Percentiles rank a stretch among this genome's conserved stretches.
Conservation (phyloP, 2,888 invertebrate genomes). For the Melitaea athalia region DNA sequence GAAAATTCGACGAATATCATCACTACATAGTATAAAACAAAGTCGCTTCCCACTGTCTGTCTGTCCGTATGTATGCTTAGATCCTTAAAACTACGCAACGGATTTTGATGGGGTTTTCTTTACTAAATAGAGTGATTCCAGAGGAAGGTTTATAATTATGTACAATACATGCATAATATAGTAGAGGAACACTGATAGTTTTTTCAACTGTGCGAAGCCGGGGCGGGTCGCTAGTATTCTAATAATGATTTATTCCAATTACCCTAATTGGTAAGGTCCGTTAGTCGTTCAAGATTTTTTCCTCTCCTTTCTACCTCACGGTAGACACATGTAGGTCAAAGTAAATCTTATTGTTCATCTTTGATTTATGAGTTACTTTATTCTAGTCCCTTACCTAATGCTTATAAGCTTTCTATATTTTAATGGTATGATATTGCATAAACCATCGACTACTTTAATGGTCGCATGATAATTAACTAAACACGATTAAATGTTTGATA, state of each 20-base stretch:
- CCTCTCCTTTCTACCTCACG: conserved; percentile 56
- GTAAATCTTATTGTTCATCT: conserved; percentile 65
- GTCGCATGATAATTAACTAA: background rate
- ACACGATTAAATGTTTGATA: conserved; percentile 6
- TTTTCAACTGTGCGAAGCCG: no score
- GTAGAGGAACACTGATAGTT: no score
- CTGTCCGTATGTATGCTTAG: no score
- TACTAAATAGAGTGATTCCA: no score
- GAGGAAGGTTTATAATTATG: no score
- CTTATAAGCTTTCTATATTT: conserved; percentile 36
- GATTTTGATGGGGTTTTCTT: no score
- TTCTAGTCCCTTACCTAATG: conserved; percentile 33
- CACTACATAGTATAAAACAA: no score
- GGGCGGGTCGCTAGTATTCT: no score
- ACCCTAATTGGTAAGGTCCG: conserved; percentile 47
- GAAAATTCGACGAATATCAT: conserved; percentile 38
- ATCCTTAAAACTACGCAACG: no score
- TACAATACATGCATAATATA: no score
- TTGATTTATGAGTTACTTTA: conserved; percentile 52
- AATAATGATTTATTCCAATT: conserved; percentile 32
- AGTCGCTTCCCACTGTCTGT: no score
- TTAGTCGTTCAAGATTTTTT: conserved; percentile 56
- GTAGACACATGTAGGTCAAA: conserved; percentile 64
- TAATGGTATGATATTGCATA: conserved; percentile 4
- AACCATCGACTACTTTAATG: conserved; percentile 11